Conservation (phyloP, 2,888 invertebrate species). For the Lacanobia oleracea region DNA sequence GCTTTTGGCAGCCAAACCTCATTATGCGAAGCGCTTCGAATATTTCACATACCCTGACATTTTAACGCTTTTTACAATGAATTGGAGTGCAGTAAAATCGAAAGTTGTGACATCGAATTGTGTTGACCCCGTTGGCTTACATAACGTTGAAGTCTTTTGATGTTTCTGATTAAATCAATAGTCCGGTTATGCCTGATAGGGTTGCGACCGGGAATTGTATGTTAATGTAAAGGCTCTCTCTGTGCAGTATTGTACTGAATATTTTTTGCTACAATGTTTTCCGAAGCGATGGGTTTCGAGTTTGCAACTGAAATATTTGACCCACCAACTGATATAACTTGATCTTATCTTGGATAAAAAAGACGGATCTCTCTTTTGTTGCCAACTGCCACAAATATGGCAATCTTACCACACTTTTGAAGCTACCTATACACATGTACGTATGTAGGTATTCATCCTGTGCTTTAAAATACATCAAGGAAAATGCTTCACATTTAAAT, state of each 20-base stretch:
- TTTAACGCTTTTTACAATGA: constrained; percentile 62
- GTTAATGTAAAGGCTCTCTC: constrained; percentile 30
- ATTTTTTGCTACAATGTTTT: constrained; percentile 22
- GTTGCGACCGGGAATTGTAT: constrained; percentile 39
- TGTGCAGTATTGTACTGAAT: neutral
- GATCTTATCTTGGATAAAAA: constrained; percentile 9
- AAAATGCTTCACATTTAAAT: constrained; percentile 17
- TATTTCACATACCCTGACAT: constrained; percentile 58
- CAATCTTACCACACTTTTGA: neutral
- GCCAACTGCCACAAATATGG: neutral
- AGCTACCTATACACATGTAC: neutral
- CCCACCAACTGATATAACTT: neutral
- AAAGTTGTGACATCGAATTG: constrained; percentile 60
- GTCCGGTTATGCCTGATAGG: constrained; percentile 40
- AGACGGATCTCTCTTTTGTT: neutral
- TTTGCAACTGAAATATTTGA: constrained; percentile 8
- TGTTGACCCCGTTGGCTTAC: constrained; percentile 53
- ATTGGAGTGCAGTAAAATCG: constrained; percentile 55
- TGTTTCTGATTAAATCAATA: constrained; percentile 48
- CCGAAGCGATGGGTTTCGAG: neutral
- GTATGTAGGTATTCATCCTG: neutral
- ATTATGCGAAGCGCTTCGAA: constrained; percentile 61
- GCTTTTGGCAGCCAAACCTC: constrained; percentile 69
- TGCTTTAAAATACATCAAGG: constrained; percentile 12
- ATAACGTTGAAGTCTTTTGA: constrained; percentile 34